Conservation (phyloP, 2,888 invertebrate genomes). For the Drosophila niveifrons region DNA sequence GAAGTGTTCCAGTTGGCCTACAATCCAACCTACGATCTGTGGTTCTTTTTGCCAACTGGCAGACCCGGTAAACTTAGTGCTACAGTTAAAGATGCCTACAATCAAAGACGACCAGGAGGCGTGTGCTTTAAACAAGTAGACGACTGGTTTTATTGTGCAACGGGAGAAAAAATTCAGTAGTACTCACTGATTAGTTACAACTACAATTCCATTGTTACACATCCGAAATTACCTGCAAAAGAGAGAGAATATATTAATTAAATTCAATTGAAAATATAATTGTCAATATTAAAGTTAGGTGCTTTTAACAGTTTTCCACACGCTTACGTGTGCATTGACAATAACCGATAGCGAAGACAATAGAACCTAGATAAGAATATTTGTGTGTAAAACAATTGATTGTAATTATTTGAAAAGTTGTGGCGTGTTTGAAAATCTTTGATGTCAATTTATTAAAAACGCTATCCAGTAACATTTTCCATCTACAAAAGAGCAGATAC, state of each 20-base stretch:
- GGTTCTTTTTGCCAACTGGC: slow-evolving; percentile 66
- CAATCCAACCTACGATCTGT: slow-evolving; percentile 71
- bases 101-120: slow-evolving; percentile 41
- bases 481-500: not conserved
- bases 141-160: slow-evolving; percentile 54
- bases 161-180: slow-evolving; percentile 11
- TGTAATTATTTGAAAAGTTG: not conserved
- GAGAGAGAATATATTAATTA: not conserved
- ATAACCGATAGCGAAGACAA: slow-evolving; percentile 2
- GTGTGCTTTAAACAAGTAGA: slow-evolving; percentile 42
- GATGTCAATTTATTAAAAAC: not conserved
- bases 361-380: not conserved
- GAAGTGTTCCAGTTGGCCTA: slow-evolving; percentile 29
- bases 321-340: not conserved
- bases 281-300: not conserved
- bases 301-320: not conserved
- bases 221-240: slow-evolving; percentile 16
- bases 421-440: not conserved
- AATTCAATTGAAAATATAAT: not conserved
- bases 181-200: not conserved
- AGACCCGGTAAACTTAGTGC: slow-evolving; percentile 32
- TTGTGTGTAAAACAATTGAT: slow-evolving; percentile 3
- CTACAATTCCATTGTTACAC: not conserved
- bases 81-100: slow-evolving; percentile 50
- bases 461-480: not conserved